Base-by-base conservation (phyloP, 2,113 vertebrate species). In the Bujurquina vittata region DNA sequence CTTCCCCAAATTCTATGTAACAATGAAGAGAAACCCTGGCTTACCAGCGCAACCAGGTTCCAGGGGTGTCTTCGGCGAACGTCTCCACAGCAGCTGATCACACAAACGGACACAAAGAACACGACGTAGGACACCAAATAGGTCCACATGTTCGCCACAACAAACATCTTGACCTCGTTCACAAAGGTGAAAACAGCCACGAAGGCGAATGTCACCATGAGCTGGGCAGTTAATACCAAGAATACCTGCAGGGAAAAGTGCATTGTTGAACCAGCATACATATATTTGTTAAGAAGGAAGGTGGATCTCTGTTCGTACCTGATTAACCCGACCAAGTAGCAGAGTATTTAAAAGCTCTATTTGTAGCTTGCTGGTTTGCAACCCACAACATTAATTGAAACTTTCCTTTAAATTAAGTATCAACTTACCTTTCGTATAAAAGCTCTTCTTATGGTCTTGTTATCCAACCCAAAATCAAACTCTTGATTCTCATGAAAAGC, bases 1-100 rank as follows among this genome's bases (percentile, higher is more conserved):
- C 67, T 72, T 72, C 67, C 67, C 26, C 17, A 72, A 72, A 52
- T 7, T 31, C 10, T 52, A 52, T 43, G 20, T 17, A n/a, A 1
- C n/a, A 46, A 52, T 33, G 46, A 72, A 59, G 61, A 54, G 43
- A n/a, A 61, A 55, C 6, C 18, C 14, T 20, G 18, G 8, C 89
- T 74, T 94, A 99, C 98, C 95, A 99, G 90, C 1, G 97, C 97
- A 9, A 99, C 81, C 9, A 99, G 94, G 90, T 99, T 99, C 98
- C 98, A 99, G 17, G 98, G 98, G 85, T 98, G 97, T 84, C 96
- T 96, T 65, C 98, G 92, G 18, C 97, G 96, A 87, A 98, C 94
- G 3, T 96, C 96, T 22, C 97, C 98, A 52, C 97, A 99, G 95
- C 98, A 99, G 96, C 97, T 98, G 94, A 99, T 97, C 7, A 94